These are phyloP conservation scores for Melangyna quadrimaculata DNA, from an alignment of 2,888 invertebrate genomes.

Conservation along the genomic window DNA sequence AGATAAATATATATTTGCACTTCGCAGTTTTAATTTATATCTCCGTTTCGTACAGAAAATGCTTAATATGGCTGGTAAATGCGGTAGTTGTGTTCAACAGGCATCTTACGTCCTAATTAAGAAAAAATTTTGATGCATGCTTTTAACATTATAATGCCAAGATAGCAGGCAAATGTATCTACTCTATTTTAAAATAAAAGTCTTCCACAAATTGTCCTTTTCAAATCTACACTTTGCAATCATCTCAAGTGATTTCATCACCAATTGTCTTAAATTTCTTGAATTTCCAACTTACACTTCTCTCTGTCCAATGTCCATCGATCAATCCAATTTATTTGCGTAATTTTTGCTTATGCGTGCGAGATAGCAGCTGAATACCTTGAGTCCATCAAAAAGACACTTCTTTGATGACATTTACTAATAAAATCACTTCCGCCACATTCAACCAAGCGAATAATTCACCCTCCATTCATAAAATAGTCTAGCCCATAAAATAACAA, in stretches of 20 bases:
- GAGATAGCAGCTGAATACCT: neutral
- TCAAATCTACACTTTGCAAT: neutral
- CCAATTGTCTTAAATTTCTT: neutral
- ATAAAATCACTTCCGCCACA: constrained; percentile 1
- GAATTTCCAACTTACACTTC: neutral
- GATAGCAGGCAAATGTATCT: too few relatives aligned
- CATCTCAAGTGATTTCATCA: neutral
- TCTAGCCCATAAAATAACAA: neutral
- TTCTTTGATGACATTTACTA: neutral
- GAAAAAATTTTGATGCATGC: too few relatives aligned
- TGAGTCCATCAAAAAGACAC: neutral
- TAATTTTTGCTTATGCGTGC: neutral
- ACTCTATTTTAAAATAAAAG: too few relatives aligned
- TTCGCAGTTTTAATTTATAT: too few relatives aligned
- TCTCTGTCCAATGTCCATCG: fast-evolving
- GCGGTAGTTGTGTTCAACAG: too few relatives aligned
- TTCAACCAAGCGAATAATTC: neutral
- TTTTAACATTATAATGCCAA: too few relatives aligned
- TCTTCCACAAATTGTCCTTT: neutral
- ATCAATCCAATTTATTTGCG: neutral
- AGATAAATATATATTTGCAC: too few relatives aligned
- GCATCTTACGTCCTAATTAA: too few relatives aligned
- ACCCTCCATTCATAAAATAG: neutral
- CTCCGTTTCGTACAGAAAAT: too few relatives aligned
- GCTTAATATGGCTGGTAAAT: too few relatives aligned